These are phyloP conservation scores for Paguma larvata DNA, from an alignment of 2,797 vertebrate species.

Conservation along the genomic window DNA sequence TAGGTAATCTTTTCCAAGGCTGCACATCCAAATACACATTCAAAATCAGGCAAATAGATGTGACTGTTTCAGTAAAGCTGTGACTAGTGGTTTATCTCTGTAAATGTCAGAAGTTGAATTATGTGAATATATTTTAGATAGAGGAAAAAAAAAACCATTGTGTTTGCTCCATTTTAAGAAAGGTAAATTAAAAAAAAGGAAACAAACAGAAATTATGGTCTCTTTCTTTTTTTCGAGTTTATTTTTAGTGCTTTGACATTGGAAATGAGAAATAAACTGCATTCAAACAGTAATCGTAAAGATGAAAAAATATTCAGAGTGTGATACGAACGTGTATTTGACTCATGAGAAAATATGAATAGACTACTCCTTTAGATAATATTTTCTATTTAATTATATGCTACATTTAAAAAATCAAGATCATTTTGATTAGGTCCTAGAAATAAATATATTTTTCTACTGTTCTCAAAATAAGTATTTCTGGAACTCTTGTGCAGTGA, in stretches of 20 bases:
- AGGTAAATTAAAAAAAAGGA: background rate
- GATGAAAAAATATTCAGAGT: background rate
- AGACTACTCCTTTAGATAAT: background rate
- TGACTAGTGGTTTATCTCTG: background rate
- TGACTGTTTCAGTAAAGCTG: slow-evolving; percentile 25
- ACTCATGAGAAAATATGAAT: background rate
- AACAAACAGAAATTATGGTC: background rate
- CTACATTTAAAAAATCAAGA: slow-evolving; percentile 9
- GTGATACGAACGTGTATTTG: background rate
- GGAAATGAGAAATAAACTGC: slow-evolving; percentile 2
- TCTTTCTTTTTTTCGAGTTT: background rate
- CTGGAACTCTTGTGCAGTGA: background rate
- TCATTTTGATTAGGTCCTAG: background rate
- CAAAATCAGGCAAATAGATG: slow-evolving; percentile 63
- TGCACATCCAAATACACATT: slow-evolving; percentile 45
- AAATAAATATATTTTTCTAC: background rate
- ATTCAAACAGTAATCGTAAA: background rate
- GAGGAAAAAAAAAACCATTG: background rate
- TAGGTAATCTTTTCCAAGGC: slow-evolving; percentile 75
- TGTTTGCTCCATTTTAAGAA: slow-evolving; percentile 16
- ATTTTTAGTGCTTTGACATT: background rate
- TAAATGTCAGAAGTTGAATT: slow-evolving; percentile 58
- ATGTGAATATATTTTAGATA: background rate
- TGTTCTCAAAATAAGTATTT: slow-evolving; percentile 46
- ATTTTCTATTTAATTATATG: slow-evolving; percentile 16